Evolutionary conservation across 1,140 invertebrate genomes (phyloP), one percentile per base, ranked within the genome.

Genomic region (Stegodyphus mimosarum): DNA sequence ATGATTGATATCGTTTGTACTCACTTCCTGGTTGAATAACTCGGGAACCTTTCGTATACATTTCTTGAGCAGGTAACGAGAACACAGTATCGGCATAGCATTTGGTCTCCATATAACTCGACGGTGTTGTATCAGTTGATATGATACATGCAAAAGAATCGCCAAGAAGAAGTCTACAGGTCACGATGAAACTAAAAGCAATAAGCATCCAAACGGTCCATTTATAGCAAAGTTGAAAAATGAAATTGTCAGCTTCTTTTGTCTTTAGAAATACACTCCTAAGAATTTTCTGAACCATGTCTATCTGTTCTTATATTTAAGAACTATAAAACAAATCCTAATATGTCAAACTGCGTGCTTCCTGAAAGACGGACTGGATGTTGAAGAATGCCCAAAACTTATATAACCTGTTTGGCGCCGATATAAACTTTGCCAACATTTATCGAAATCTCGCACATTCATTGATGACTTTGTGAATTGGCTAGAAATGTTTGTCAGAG

Each of bases 31-130:
- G 5, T 9, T 55, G 71, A 53, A 66, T 60, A 7, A 51, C 49
- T 6, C 15, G 1, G 0, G n/a, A 6, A 17, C 13, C 49, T 3
- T 33, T 10, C 2, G 9, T 15, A 60, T 6, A 5, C n/a, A 18
- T 33, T 60, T 7, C 50, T n/a, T 15, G 13, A 53, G 15, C 2
- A n/a, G 72, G 81, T 9, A 84, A 48, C 1, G 80, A 64, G 48
- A 73, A 84, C 1, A 84, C 73, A 48, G 6, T 7, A n/a, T 70
- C 81, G 49, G 50, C 50, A 76, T 84, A 84, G 49, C 81, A 84
- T 4, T 76, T 13, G 13, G 73, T 69, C 4, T 84, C 73, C 50
- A 84, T 9, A 48, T 69, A 33, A 33, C 33, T 33, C 33, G 33
- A 33, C 1, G 33, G 33, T 33, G 33, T 60, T 9, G 18, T 83